Percentiles rank a stretch among this genome's conserved stretches.
These are phyloP conservation scores for Carterocephalus palaemon DNA, from an alignment of 2,888 invertebrate genomes.

Conservation along the genomic window DNA sequence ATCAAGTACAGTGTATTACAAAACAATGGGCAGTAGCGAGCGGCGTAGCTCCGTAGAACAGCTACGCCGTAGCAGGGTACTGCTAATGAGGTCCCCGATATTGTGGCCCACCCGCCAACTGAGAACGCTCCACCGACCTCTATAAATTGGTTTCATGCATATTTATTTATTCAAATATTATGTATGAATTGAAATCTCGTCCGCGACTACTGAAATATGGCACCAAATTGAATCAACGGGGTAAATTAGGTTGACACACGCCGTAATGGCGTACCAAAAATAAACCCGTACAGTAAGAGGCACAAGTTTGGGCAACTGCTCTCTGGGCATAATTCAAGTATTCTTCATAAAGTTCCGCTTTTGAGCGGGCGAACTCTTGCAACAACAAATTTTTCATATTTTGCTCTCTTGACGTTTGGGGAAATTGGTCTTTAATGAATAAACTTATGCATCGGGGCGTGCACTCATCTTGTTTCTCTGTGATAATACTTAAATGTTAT, in stretches of 20 bases:
- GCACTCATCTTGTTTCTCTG: slow-evolving; percentile 40
- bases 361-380: slow-evolving; percentile 36
- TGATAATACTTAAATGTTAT: slow-evolving; percentile 22
- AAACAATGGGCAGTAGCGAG: slow-evolving; percentile 44
- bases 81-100: slow-evolving; percentile 71
- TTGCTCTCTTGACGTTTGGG: slow-evolving; percentile 47
- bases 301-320: slow-evolving; percentile 38
- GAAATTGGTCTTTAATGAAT: slow-evolving; percentile 56
- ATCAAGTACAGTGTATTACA: slow-evolving; percentile 30
- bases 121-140: slow-evolving; percentile 48
- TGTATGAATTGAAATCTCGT: slow-evolving; percentile 76
- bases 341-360: slow-evolving; percentile 43
- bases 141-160: slow-evolving; percentile 79
- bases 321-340: slow-evolving; percentile 45
- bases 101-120: slow-evolving; percentile 57
- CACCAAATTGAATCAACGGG: slow-evolving; percentile 69
- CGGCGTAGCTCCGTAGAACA: slow-evolving; percentile 48
- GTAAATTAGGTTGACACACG: slow-evolving; percentile 61
- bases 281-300: slow-evolving; percentile 38
- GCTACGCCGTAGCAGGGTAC: slow-evolving; percentile 45
- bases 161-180: slow-evolving; percentile 78
- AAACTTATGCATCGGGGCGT: slow-evolving; percentile 49
- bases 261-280: slow-evolving; percentile 35
- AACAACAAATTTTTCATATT: slow-evolving; percentile 49
- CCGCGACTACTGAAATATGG: slow-evolving; percentile 71